A percentile compares a stretch with the other conserved stretches of the same genome.
These are phyloP conservation scores for Saccopteryx bilineata DNA, from an alignment of 2,113 vertebrate genomes.

Conservation along the genomic window DNA sequence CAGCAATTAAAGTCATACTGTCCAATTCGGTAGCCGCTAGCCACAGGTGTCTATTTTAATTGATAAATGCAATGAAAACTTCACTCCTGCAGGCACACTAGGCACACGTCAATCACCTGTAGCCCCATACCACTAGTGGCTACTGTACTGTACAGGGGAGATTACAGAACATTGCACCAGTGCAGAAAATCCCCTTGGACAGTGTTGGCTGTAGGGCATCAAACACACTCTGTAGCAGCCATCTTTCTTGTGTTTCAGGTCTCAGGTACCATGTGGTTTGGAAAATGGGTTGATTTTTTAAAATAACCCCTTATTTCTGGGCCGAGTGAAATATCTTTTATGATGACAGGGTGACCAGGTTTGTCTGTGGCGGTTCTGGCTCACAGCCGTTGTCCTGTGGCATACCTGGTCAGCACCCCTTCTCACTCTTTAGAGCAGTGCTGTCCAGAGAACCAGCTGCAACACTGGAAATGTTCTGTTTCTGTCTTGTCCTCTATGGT, in stretches of 20 bases:
- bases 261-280: not conserved
- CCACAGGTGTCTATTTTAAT: not conserved
- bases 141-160: no score
- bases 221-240: not conserved
- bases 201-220: not conserved
- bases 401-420: not conserved
- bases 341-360: not conserved
- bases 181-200: not conserved
- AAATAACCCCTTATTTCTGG: not conserved
- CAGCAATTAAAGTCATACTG: not conserved
- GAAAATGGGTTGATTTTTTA: not conserved
- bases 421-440: not conserved
- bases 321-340: not conserved
- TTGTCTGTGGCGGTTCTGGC: not conserved
- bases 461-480: rapidly evolving
- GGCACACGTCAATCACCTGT: not conserved
- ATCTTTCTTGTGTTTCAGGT: not conserved
- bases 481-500: not conserved
- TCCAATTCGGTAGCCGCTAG: not conserved
- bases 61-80: not conserved
- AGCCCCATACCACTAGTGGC: not conserved
- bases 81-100: not conserved
- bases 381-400: not conserved
- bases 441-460: not conserved
- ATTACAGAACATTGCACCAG: not conserved